phyloP scores from a whole-genome alignment of 1,140 invertebrate genomes.

The Apis dorsata region DNA sequence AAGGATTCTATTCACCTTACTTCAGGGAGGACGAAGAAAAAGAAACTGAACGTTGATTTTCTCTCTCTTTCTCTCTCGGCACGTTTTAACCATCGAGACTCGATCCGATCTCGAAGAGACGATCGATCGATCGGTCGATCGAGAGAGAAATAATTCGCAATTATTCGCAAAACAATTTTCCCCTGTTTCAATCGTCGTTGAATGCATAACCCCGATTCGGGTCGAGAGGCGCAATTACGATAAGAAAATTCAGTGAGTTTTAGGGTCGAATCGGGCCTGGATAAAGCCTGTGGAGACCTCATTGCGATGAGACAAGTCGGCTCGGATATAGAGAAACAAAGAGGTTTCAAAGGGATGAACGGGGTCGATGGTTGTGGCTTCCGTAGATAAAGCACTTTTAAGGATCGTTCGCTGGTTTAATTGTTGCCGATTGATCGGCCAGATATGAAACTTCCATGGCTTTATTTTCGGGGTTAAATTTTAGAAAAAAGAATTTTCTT shows the following conservation, averaged over 20 bases:
- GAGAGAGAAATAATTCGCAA: background rate
- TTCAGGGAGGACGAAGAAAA: background rate
- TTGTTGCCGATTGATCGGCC: constrained; percentile 32
- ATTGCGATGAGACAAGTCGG: constrained; percentile 18
- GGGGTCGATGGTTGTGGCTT: constrained; percentile 15
- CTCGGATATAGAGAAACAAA: constrained; percentile 23
- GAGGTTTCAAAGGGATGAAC: constrained; percentile 7
- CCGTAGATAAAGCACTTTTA: constrained; percentile 30
- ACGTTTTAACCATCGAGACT: background rate
- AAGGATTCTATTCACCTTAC: no score
- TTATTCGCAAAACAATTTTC: constrained; percentile 23
- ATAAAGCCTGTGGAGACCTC: background rate
- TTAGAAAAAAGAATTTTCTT: no score
- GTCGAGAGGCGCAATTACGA: constrained; percentile 25
- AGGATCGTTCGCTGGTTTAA: constrained; percentile 18
- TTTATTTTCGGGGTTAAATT: constrained; percentile 1
- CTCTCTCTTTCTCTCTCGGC: no score
- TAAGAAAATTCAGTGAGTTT: constrained; percentile 39
- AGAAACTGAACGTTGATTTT: no score
- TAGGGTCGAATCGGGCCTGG: constrained; percentile 6
- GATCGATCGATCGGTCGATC: background rate
- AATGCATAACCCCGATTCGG: background rate
- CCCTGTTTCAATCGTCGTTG: background rate
- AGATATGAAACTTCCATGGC: background rate
- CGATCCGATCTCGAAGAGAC: background rate